A percentile compares a stretch with the other conserved stretches of the same genome.
Conservation (phyloP, 2,888 invertebrate species). For the Ctena decussata region DNA sequence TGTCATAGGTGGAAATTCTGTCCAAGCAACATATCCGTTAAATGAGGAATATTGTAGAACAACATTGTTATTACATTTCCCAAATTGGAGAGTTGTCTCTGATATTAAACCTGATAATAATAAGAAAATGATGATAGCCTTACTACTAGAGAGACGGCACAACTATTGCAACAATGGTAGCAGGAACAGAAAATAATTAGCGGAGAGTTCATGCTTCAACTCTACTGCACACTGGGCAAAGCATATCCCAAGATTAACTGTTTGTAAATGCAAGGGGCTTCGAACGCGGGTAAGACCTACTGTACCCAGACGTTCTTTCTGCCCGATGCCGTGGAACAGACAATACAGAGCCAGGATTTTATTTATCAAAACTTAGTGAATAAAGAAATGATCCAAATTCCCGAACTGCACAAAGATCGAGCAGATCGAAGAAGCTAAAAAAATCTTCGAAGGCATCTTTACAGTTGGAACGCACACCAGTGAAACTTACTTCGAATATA, state of each 20-base stretch:
- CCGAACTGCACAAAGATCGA: not conserved
- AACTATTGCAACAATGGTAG: not conserved
- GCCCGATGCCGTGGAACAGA: not conserved
- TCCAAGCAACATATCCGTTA: slow-evolving; percentile 53
- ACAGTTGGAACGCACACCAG: not conserved
- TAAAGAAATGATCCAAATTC: not conserved
- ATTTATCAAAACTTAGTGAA: too few relatives aligned
- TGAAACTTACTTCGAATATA: not conserved
- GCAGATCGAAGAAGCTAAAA: not conserved
- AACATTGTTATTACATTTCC: slow-evolving; percentile 59
- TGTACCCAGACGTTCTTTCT: not conserved
- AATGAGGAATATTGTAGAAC: slow-evolving; percentile 46
- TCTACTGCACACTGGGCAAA: not conserved
- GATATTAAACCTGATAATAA: slow-evolving; percentile 57
- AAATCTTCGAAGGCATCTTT: not conserved
- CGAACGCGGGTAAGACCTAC: not conserved
- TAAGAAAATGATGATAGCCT: not conserved
- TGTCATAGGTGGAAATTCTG: not conserved
- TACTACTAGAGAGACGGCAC: not conserved
- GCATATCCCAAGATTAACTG: not conserved
- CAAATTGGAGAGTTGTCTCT: slow-evolving; percentile 56
- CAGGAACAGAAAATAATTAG: not conserved
- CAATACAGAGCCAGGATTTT: not conserved
- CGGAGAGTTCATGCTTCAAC: not conserved
- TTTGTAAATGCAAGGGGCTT: not conserved